phyloP scores from a whole-genome alignment of 2,797 vertebrate genomes.

The Phrynocephalus forsythii region DNA sequence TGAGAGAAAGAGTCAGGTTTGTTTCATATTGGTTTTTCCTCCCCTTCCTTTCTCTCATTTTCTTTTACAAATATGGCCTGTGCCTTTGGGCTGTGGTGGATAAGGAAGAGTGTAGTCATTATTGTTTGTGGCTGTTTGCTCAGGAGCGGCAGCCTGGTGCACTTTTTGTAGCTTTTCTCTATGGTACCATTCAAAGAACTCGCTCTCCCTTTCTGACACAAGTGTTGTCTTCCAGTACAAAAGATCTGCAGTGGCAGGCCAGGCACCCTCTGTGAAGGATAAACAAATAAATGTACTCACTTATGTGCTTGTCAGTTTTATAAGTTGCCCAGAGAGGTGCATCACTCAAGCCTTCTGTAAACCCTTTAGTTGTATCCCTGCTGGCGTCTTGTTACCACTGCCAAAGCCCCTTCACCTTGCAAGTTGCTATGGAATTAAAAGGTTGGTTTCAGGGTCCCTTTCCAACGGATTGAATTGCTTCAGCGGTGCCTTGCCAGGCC shows the following conservation, averaged over 20 bases:
- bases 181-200: constrained; percentile 43
- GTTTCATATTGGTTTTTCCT: constrained; percentile 6
- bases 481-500: constrained; percentile 24
- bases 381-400: constrained; percentile 41
- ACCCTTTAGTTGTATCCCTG: constrained; percentile 45
- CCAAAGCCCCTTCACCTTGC: constrained; percentile 35
- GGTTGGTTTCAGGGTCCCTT: constrained; percentile 28
- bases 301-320: constrained; percentile 63
- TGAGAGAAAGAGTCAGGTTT: constrained; percentile 41
- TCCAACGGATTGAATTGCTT: constrained; percentile 41
- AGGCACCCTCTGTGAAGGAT: constrained; percentile 58
- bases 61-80: constrained; percentile 42
- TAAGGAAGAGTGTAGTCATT: constrained; percentile 17
- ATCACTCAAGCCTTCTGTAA: constrained; percentile 51
- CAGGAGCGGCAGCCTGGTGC: constrained; percentile 28
- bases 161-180: constrained; percentile 42
- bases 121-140: constrained; percentile 40
- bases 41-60: neutral
- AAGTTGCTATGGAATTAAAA: constrained; percentile 50
- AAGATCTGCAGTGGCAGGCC: constrained; percentile 58
- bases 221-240: constrained; percentile 55
- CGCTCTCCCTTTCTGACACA: constrained; percentile 60
- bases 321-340: constrained; percentile 62
- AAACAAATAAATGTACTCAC: constrained; percentile 64
- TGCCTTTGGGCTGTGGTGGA: constrained; percentile 52